Base-by-base conservation (phyloP, 2,888 invertebrate genomes). In the Epinotia ramella region DNA sequence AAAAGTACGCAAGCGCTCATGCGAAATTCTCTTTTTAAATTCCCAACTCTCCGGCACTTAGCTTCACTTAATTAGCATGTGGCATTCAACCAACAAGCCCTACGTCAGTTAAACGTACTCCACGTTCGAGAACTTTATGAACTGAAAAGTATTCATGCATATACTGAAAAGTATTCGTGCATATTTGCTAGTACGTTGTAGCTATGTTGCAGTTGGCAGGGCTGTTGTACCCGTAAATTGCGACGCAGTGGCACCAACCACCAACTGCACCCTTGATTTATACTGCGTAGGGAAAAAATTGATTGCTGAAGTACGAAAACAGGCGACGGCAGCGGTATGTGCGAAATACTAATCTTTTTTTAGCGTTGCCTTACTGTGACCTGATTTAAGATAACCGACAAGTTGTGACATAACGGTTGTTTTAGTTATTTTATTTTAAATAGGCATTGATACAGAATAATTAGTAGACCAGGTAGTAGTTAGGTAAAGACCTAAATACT, bases 181-280 rank as follows among this genome's bases (percentile, higher is more conserved):
- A 80, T 68, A 79, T 79, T 81, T 77, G 81, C 81, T 78, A 64
- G 83, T 85, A 82, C 85, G 82, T 82, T 81, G 83, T 80, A 79
- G 78, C 81, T 79, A 78, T 83, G 81, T 81, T 79, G 79, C 73
- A 75, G 81, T 79, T 84, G 86, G 84, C 87, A 84, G 82, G 81
- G 77, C 78, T 78, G 82, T 84, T 84, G 82, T 82, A 75, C 76
- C 79, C 78, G 78, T 82, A 86, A 86, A 86, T 86, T 85, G 83
- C 80, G 77, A 28, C 73, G 72, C 79, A 80, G 74, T 77, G 73
- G 64, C 77, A 77, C 79, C 82, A 78, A 82, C 60, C 77, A 77
- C 78, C 82, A 78, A 84, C 81, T 83, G 82, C 82, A 79, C 49
- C 6, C n/a, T 28, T 71, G 78, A 80, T 84, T 85, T 81, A 80